Evolutionary conservation across 2,113 vertebrate genomes (phyloP).

Genomic region (Spea bombifrons): DNA sequence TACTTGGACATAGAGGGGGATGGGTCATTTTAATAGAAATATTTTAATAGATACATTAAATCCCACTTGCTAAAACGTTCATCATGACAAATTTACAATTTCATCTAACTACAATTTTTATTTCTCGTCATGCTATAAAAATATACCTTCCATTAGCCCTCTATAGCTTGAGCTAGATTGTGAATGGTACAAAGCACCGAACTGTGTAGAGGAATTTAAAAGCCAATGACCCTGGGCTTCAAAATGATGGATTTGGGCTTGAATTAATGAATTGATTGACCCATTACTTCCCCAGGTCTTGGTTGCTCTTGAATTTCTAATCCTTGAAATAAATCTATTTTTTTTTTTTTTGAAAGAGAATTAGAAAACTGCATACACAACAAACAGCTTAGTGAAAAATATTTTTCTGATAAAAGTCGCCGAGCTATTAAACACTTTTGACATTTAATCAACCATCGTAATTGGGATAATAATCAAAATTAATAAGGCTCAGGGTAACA

Average conservation of each 20-base stretch:
- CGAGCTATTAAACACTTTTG: too few relatives aligned
- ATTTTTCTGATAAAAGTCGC: not conserved
- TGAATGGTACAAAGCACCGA: not conserved
- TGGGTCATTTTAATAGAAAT: too few relatives aligned
- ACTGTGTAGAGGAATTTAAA: conserved; percentile 11
- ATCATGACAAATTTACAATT: not conserved
- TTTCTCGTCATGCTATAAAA: not conserved
- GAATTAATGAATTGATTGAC: conserved; percentile 14
- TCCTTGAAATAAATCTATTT: conserved; percentile 18
- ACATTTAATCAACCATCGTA: too few relatives aligned
- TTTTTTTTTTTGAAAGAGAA: not conserved
- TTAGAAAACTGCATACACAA: not conserved
- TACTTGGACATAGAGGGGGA: too few relatives aligned
- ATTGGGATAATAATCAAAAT: too few relatives aligned
- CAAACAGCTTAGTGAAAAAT: conserved; percentile 1
- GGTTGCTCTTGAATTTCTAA: conserved; percentile 14
- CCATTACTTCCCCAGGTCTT: not conserved
- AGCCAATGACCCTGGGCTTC: conserved; percentile 21
- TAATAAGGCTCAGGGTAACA: too few relatives aligned
- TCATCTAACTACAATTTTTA: not conserved
- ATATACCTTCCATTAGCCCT: not conserved
- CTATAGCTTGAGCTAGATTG: not conserved
- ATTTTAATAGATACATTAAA: too few relatives aligned
- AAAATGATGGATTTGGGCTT: conserved; percentile 13
- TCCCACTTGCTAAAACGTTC: too few relatives aligned